phyloP scores from a whole-genome alignment of 2,888 invertebrate species.

The Eueremaeus valkanovi region DNA sequence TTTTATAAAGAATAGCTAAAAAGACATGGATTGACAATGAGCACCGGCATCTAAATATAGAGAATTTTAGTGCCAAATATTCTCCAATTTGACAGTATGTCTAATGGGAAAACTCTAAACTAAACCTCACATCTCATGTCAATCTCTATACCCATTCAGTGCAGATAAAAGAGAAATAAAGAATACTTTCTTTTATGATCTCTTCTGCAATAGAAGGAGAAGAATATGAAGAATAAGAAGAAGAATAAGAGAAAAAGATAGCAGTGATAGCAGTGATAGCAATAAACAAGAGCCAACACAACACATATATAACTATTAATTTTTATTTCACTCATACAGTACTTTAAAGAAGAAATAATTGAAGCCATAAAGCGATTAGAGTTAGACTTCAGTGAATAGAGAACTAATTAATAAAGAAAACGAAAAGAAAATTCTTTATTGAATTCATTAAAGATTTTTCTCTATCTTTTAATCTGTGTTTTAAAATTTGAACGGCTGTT shows the following conservation, averaged over 20 bases:
- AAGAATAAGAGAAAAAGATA: no score
- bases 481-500: neutral
- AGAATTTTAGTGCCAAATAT: neutral
- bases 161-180: neutral
- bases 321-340: neutral
- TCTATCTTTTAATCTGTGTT: neutral
- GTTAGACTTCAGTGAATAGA: no score
- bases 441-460: neutral
- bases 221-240: no score
- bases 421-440: no score
- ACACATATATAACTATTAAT: neutral
- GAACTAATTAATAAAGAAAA: no score
- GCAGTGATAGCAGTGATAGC: neutral
- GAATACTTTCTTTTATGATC: constrained; percentile 9
- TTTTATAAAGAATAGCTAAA: neutral
- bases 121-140: neutral
- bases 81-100: neutral
- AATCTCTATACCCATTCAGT: neutral
- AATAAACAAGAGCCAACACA: neutral
- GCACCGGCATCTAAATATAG: neutral
- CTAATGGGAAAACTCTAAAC: neutral
- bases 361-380: neutral
- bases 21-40: neutral
- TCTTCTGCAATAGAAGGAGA: neutral
- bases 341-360: neutral